phyloP scores from a whole-genome alignment of 2,113 vertebrate genomes.

The Microtus ochrogaster region DNA sequence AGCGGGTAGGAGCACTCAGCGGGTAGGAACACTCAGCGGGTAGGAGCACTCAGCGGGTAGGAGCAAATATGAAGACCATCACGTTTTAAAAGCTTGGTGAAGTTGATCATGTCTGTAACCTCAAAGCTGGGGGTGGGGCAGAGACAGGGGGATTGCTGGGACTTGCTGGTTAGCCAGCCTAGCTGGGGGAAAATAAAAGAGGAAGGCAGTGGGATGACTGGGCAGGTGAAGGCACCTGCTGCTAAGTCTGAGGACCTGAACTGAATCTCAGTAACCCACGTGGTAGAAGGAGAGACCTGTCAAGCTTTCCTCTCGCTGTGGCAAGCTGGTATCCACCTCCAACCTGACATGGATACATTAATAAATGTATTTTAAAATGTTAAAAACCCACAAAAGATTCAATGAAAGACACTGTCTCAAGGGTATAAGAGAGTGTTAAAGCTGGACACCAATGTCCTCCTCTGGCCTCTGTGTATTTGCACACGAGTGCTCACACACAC shows the following conservation, averaged over 20 bases:
- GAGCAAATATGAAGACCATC: not conserved
- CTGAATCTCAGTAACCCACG: not conserved
- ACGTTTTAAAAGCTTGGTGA: not conserved
- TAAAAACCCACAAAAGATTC: not conserved
- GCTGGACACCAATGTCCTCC: not conserved
- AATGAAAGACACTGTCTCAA: not conserved
- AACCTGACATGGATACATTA: not conserved
- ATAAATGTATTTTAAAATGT: not conserved
- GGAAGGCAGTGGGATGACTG: not conserved
- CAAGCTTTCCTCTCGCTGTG: not conserved
- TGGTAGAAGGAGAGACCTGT: not conserved
- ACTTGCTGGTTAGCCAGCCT: not conserved
- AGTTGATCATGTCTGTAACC: not conserved
- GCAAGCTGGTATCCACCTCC: not conserved
- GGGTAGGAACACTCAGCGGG: not conserved
- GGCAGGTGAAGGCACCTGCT: not conserved
- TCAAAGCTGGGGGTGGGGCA: not conserved
- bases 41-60: not conserved
- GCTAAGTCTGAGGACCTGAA: not conserved
- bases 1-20: not conserved
- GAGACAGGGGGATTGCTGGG: not conserved
- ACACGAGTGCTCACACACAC: too few relatives aligned
- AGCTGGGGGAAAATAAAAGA: not conserved
- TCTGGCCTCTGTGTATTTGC: not conserved
- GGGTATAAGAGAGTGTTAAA: not conserved